Base-by-base conservation (phyloP, 1,140 invertebrate species). In the Andricus grossulariae region DNA sequence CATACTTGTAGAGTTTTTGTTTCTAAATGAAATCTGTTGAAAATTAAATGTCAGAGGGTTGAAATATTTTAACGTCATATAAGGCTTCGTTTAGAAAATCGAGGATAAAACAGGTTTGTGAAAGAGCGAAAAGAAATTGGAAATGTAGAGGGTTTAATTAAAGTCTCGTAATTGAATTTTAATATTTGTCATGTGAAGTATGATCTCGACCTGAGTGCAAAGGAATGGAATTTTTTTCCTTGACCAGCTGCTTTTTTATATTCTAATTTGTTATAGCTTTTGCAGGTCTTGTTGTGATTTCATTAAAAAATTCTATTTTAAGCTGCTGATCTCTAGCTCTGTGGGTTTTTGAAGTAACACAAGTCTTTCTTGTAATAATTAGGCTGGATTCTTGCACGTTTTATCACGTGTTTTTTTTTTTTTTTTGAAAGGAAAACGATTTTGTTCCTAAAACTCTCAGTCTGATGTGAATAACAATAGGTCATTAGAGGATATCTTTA, bases 141-240 rank as follows among this genome's bases (percentile, higher is more conserved):
- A 66, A 66, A 39, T 39, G 21, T 15, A 66, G 60, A 39, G 25
- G 2, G 57, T 66, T 66, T 39, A 66, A 66, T 66, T 66, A 66
- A 66, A 66, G 32, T 66, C 60, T 25, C 60, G 60, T 66, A 45
- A 66, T 66, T 66, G 60, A 66, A 66, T 66, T 66, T 66, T 66
- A 66, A 66, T 66, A 66, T 66, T 66, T 66, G 45, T 13, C 25
- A 32, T n/a, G 13, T 66, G 5, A 66, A 66, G 39, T 66, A 66
- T 15, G 12, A 10, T 45, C 32, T 25, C 13, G 25, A 60, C 25
- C 16, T 66, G n/a, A 66, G 3, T 60, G 2, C 60, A 45, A 66
- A 66, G 60, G 60, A 66, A 45, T 66, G 25, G 15, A 25, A 60
- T 13, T 60, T 60, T 60, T 60, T 60, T 45, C 39, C 39, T 45